Base-by-base conservation (phyloP, 2,113 vertebrate species). In the Grammomys surdaster region DNA sequence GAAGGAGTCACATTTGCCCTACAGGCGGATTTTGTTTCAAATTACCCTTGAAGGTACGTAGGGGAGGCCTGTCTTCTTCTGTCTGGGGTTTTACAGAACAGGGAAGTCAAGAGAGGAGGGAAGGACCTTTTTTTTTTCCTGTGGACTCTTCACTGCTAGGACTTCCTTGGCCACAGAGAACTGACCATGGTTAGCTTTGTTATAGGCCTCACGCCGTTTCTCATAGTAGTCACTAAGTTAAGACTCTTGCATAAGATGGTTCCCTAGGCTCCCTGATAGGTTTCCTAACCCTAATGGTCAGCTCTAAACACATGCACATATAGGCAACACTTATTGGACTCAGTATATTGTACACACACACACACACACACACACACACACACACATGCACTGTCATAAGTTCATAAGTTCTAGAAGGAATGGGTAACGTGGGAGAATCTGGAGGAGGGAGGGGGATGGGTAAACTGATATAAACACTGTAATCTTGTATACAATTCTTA, bases 101-200 rank as follows among this genome's bases (percentile, higher is more conserved):
- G 46, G 80, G 33, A 82, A 7, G 19, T 88, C 10, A 73, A 81
- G 54, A 16, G 36, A 46, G 11, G 81, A 58, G 91, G 56, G 65
- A 51, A 31, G 3, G 2, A 43, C 65, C 20, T 8, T 1, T 5
- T 8, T 31, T 1, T 5, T 8, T 5, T 7, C 2, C 19, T 22
- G 7, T 76, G 28, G 48, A 60, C 3, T 67, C 33, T 46, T 87
- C 26, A 46, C 12, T 51, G 6, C 36, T 77, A 40, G 73, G 60
- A 95, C 22, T 3, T 87, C 76, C 22, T 48, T 56, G 24, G 12
- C 5, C 14, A 75, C 5, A 11, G 43, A 93, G 63, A 81, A 67
- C 4, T 36, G 46, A 14, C 20, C 24, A 12, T 51, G 16, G 58
- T 86, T 91, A 67, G 11, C 43, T 73, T 86, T 56, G 26, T 91